Percentiles rank a stretch among this genome's conserved stretches.
These are phyloP conservation scores for Brachystomella parvula DNA, from an alignment of 1,140 invertebrate genomes.

Conservation along the genomic window DNA sequence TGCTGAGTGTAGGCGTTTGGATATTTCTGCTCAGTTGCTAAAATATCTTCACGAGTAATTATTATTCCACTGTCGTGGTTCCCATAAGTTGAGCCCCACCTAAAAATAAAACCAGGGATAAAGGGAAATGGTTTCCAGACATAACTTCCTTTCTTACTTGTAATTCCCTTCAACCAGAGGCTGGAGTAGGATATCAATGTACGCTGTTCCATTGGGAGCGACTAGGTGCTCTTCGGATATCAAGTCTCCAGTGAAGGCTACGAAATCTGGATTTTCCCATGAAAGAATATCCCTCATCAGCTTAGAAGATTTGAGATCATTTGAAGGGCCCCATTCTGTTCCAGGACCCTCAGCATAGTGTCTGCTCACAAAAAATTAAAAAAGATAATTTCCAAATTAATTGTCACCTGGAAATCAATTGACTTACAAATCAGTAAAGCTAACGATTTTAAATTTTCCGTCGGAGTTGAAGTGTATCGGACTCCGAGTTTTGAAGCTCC, in stretches of 20 bases:
- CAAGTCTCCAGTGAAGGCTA: slow-evolving; percentile 24
- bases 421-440: slow-evolving; percentile 24
- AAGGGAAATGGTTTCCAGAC: neutral
- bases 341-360: slow-evolving; percentile 20
- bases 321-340: slow-evolving; percentile 7
- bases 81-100: slow-evolving; percentile 25
- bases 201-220: slow-evolving; percentile 21
- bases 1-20: slow-evolving; percentile 10
- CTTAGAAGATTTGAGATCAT: slow-evolving; percentile 13
- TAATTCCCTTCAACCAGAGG: slow-evolving; percentile 15
- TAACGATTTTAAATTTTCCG: slow-evolving; percentile 24
- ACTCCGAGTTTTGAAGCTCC: too few species aligned
- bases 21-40: slow-evolving; percentile 22
- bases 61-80: slow-evolving; percentile 27
- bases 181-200: slow-evolving; percentile 19
- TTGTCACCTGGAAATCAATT: neutral
- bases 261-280: slow-evolving; percentile 20
- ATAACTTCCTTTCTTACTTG: neutral
- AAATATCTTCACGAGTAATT: slow-evolving; percentile 22
- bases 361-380: slow-evolving; percentile 2
- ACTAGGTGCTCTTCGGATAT: slow-evolving; percentile 19
- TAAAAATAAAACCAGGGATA: slow-evolving; percentile 2
- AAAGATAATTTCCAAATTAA: neutral
- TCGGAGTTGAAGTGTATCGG: slow-evolving; percentile 18
- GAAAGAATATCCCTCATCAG: slow-evolving; percentile 7